phyloP scores from a whole-genome alignment of 2,113 vertebrate genomes.

The Rhombomys opimus region DNA sequence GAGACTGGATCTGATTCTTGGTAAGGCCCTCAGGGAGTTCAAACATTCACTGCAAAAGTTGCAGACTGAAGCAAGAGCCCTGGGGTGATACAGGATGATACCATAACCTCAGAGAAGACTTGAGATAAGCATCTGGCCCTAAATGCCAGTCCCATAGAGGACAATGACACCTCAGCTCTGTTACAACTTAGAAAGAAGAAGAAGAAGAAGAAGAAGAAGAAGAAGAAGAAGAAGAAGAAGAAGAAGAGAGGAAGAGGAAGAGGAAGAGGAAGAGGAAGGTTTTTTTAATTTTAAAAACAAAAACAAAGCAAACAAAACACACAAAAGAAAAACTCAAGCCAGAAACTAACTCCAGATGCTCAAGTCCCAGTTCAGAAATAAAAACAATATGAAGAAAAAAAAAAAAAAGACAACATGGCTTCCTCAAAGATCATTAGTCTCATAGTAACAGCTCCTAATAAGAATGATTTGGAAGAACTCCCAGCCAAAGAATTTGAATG shows the following conservation, averaged over 20 bases:
- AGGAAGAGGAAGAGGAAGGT: too few relatives aligned
- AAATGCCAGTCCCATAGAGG: not conserved
- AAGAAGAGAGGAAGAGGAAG: too few relatives aligned
- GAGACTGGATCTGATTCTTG: not conserved
- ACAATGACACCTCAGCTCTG: not conserved
- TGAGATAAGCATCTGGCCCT: not conserved
- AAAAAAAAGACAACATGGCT: not conserved
- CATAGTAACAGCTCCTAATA: not conserved
- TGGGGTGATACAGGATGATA: not conserved
- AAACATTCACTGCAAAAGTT: not conserved
- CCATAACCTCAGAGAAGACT: not conserved
- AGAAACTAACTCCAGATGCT: not conserved
- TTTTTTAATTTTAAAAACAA: not conserved
- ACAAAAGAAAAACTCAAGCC: not conserved
- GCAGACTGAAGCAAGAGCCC: not conserved
- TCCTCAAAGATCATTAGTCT: not conserved
- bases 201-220: too few relatives aligned
- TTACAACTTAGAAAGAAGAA: not conserved
- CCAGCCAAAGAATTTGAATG: constrained; percentile 16
- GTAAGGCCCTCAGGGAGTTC: not conserved
- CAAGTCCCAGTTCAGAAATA: not conserved
- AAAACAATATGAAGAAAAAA: not conserved
- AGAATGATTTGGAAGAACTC: not conserved
- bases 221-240: too few relatives aligned
- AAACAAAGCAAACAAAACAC: not conserved